Conservation (phyloP, 2,888 invertebrate species). For the Campoplex nolae region DNA sequence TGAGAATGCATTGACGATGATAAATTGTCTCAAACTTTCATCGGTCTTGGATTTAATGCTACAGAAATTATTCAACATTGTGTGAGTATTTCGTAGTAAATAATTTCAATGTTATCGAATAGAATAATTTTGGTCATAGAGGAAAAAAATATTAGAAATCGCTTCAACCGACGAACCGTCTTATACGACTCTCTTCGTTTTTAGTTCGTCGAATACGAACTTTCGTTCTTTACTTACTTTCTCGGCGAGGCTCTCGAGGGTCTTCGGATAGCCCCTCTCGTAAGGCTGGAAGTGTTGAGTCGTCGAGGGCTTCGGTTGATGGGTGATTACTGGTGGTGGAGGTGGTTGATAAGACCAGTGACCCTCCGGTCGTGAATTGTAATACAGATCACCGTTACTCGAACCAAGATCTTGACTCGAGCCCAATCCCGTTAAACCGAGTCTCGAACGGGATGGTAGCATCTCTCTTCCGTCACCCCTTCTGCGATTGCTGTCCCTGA, state of each 20-base stretch:
- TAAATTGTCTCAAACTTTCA: not conserved
- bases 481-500: conserved; percentile 87
- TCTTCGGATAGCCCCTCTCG: conserved; percentile 94
- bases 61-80: too few species aligned
- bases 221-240: conserved; percentile 85
- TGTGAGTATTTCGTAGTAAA: too few species aligned
- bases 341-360: conserved; percentile 90
- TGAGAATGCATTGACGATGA: not conserved
- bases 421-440: conserved; percentile 88
- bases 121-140: not conserved
- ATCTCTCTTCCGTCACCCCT: conserved; percentile 93
- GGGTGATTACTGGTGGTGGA: conserved; percentile 94
- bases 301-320: conserved; percentile 92
- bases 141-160: conserved; percentile 4
- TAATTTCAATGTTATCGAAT: not conserved
- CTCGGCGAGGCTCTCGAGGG: conserved; percentile 95
- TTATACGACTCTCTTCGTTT: conserved; percentile 23
- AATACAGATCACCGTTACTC: conserved; percentile 91
- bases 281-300: conserved; percentile 95
- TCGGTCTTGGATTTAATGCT: too few species aligned
- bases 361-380: conserved; percentile 89
- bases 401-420: conserved; percentile 85
- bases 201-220: conserved; percentile 25
- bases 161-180: conserved; percentile 48
- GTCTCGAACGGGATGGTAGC: conserved; percentile 90